These are phyloP conservation scores for Gymnothorax reevesii DNA, from an alignment of 2,797 vertebrate species.

Conservation along the genomic window DNA sequence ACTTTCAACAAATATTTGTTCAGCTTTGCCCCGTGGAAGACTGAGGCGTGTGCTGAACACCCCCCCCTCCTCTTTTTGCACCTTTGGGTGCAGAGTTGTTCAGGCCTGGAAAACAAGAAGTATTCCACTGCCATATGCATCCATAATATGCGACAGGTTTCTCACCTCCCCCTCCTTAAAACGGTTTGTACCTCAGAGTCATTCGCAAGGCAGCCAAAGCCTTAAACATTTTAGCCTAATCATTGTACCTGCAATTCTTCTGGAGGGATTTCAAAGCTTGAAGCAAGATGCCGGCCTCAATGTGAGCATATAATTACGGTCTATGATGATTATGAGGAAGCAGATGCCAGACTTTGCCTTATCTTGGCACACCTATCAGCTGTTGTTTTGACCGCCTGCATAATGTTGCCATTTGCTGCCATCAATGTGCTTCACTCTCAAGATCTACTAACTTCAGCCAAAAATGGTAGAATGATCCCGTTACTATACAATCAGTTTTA, in stretches of 20 bases:
- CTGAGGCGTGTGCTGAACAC: no score
- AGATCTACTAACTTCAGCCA: neutral
- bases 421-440: neutral
- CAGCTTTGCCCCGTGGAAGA: neutral
- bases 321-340: neutral
- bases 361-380: neutral
- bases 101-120: neutral
- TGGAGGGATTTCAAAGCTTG: neutral
- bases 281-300: neutral
- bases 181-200: neutral
- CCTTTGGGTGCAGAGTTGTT: no score
- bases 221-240: neutral
- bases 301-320: neutral
- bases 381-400: neutral
- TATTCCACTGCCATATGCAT: neutral
- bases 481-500: neutral
- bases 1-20: neutral
- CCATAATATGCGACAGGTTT: neutral
- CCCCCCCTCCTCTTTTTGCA: no score
- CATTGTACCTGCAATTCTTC: neutral
- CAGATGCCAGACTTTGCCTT: neutral
- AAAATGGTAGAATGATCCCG: no score
- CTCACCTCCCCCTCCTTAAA: neutral
- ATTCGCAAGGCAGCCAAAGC: neutral
- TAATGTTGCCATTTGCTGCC: neutral